These are phyloP conservation scores for Odontocolon sp. DNA, from an alignment of 2,888 invertebrate species.

Conservation along the genomic window DNA sequence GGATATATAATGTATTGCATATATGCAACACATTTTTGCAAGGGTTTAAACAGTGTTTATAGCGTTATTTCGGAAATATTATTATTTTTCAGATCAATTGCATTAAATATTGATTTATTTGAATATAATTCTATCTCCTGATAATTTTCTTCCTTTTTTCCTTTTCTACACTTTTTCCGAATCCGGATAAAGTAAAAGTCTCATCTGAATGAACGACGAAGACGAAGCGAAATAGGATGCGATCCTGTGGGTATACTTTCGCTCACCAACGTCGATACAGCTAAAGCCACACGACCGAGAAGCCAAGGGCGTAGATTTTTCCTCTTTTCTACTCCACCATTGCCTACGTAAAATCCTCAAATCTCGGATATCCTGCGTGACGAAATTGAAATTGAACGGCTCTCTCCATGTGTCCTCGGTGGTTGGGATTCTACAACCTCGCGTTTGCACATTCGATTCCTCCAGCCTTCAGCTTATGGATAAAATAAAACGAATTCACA, in stretches of 20 bases:
- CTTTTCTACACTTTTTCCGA: not conserved
- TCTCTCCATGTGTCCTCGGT: constrained; percentile 50
- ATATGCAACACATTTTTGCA: no score
- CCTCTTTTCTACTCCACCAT: not conserved
- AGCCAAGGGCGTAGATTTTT: constrained; percentile 11
- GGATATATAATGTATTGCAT: no score
- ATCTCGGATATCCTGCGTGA: constrained; percentile 51
- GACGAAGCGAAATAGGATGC: not conserved
- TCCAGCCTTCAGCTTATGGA: constrained; percentile 27
- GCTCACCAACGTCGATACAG: not conserved
- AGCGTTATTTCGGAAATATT: no score
- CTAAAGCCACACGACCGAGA: constrained; percentile 11
- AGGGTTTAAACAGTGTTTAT: no score
- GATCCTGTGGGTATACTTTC: not conserved
- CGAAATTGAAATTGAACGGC: constrained; percentile 65
- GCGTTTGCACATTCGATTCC: constrained; percentile 41
- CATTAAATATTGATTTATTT: no score
- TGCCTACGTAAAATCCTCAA: constrained; percentile 54
- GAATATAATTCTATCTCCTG: no score
- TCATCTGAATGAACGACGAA: not conserved
- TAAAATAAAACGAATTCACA: constrained; percentile 5
- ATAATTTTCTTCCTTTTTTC: not conserved
- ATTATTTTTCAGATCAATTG: no score
- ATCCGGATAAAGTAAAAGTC: not conserved
- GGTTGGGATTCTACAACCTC: constrained; percentile 4